Conservation (phyloP, 1,140 invertebrate genomes). For the Portunus trituberculatus region DNA sequence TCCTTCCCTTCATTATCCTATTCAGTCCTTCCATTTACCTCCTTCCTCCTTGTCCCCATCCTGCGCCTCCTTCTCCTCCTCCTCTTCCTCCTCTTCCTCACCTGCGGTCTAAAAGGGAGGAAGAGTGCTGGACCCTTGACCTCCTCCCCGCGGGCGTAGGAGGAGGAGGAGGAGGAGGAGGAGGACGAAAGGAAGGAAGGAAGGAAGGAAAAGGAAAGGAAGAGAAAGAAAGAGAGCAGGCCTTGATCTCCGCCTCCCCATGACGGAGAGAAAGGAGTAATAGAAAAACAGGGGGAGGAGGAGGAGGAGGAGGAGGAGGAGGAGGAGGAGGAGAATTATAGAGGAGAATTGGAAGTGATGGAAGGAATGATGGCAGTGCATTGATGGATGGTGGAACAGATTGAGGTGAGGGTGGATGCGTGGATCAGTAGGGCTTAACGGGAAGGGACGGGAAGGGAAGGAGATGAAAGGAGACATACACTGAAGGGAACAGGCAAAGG, state of each 20-base stretch:
- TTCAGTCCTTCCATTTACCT: background rate
- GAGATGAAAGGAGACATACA: background rate
- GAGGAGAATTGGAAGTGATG: background rate
- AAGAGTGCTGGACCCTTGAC: background rate
- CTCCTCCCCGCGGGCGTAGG: background rate
- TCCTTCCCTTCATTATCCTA: no score
- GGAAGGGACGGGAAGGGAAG: background rate
- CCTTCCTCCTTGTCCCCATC: background rate
- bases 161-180: background rate
- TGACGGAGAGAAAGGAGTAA: background rate
- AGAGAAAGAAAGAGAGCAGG: background rate
- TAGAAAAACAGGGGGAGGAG: background rate
- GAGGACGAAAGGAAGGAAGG: background rate
- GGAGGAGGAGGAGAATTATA: background rate
- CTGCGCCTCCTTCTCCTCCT: background rate
- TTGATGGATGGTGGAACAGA: conserved; percentile 6
- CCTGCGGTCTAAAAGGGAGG: background rate
- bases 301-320: background rate
- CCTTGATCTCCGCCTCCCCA: no score
- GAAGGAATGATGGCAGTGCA: background rate
- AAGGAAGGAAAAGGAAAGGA: background rate
- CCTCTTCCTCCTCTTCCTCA: background rate
- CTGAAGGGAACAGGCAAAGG: background rate
- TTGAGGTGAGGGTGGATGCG: conserved; percentile 7
- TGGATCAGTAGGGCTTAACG: background rate